These are phyloP conservation scores for Amphiduros pacificus DNA, from an alignment of 2,888 invertebrate species.

Conservation along the genomic window DNA sequence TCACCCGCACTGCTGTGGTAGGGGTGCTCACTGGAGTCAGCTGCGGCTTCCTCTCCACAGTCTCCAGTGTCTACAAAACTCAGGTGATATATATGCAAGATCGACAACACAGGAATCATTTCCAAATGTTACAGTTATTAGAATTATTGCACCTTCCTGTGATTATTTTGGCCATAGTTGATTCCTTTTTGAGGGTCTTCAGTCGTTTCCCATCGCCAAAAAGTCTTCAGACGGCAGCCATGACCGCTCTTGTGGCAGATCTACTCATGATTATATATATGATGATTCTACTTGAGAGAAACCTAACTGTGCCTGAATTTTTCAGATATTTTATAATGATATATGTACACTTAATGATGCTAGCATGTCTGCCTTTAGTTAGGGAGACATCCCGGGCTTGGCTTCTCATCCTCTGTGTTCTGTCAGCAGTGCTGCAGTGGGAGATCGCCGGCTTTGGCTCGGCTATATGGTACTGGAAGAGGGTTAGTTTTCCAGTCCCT, in stretches of 20 bases:
- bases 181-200: not conserved
- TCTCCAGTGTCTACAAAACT: not conserved
- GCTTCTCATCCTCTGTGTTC: not conserved
- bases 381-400: not conserved
- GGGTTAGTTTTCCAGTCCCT: not conserved
- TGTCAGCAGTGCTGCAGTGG: not conserved
- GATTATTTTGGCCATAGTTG: not conserved
- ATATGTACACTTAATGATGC: not conserved
- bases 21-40: not conserved
- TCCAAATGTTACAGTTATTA: not conserved
- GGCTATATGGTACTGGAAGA: not conserved
- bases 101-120: not conserved
- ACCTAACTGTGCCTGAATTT: not conserved
- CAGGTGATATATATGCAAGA: not conserved
- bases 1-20: not conserved
- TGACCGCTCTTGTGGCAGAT: not conserved
- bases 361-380: not conserved
- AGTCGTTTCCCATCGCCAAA: not conserved
- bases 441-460: not conserved
- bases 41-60: not conserved
- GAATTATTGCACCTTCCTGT: not conserved
- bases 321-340: not conserved
- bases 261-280: not conserved
- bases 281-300: not conserved
- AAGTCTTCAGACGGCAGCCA: not conserved